Percentiles rank a stretch among this genome's conserved stretches.
Conservation (phyloP, 2,113 vertebrate genomes). For the Eptesicus fuscus region DNA sequence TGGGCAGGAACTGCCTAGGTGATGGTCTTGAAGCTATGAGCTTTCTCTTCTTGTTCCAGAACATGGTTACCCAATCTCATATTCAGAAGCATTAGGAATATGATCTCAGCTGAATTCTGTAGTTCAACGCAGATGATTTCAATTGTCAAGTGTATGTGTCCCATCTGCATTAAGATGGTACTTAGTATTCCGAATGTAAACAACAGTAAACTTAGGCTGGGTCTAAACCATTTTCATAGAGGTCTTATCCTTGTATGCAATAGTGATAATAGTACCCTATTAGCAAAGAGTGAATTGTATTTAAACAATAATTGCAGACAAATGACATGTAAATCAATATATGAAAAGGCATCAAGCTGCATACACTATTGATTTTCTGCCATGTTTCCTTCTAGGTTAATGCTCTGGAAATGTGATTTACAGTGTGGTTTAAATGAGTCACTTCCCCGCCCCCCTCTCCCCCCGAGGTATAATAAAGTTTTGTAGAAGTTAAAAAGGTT, state of each 20-base stretch:
- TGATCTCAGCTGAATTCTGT: background rate
- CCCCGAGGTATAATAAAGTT: slow-evolving; percentile 18
- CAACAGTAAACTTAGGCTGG: background rate
- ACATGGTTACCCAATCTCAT: background rate
- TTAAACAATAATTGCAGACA: slow-evolving; percentile 82
- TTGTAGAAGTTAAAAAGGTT: slow-evolving; percentile 49
- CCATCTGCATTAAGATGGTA: background rate
- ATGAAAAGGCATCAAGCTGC: slow-evolving; percentile 69
- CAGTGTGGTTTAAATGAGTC: slow-evolving; percentile 69
- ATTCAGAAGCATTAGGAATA: background rate
- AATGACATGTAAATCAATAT: slow-evolving; percentile 81
- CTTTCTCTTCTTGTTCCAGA: background rate
- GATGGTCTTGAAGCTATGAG: background rate
- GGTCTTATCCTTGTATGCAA: slow-evolving; percentile 66
- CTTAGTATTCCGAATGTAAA: slow-evolving; percentile 38
- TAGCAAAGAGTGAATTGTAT: slow-evolving; percentile 80
- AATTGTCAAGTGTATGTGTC: background rate
- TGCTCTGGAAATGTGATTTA: slow-evolving; percentile 71
- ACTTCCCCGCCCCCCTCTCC: background rate
- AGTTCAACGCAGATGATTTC: background rate
- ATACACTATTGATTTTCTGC: slow-evolving; percentile 77
- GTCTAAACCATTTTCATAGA: slow-evolving; percentile 73
- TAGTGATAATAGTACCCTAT: slow-evolving; percentile 79
- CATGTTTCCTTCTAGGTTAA: slow-evolving; percentile 73
- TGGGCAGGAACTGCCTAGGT: background rate